Percentiles rank a stretch among this genome's conserved stretches.
Evolutionary conservation across 53 echinoderm and acorn worm genomes (phyloP).

Genomic region (Actinopyga echinites): DNA sequence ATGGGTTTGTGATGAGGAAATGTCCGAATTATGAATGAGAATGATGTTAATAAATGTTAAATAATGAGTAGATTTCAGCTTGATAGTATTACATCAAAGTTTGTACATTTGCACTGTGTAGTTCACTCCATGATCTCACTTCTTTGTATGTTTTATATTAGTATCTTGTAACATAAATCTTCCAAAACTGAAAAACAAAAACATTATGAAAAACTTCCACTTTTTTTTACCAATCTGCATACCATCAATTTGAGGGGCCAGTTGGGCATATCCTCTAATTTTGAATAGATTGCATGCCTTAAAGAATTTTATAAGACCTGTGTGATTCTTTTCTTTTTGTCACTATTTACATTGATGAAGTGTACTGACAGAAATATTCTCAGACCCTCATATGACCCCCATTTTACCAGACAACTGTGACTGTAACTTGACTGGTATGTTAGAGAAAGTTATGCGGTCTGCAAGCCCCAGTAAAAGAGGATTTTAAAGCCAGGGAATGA

Average conservation of each 20-base stretch:
- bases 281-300: conserved; percentile 42
- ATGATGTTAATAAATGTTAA: too few species aligned
- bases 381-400: too few species aligned
- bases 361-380: too few species aligned
- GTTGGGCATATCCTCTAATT: conserved; percentile 12
- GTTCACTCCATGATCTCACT: conserved; percentile 14
- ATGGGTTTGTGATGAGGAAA: too few species aligned
- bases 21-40: too few species aligned
- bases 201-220: conserved; percentile 36
- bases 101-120: conserved; percentile 40
- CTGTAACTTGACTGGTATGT: too few species aligned
- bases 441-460: too few species aligned
- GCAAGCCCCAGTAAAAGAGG: too few species aligned
- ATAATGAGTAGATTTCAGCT: too few species aligned
- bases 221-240: conserved; percentile 35
- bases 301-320: conserved; percentile 3
- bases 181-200: conserved; percentile 18
- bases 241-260: conserved; percentile 23
- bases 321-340: not conserved
- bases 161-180: conserved; percentile 26
- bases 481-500: too few species aligned
- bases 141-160: conserved; percentile 32
- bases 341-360: too few species aligned
- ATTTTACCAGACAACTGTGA: too few species aligned
- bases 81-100: not conserved